Percentiles rank a stretch among this genome's conserved stretches.
Evolutionary conservation across 2,888 invertebrate species (phyloP).

Genomic region (Drosophila greeni): DNA sequence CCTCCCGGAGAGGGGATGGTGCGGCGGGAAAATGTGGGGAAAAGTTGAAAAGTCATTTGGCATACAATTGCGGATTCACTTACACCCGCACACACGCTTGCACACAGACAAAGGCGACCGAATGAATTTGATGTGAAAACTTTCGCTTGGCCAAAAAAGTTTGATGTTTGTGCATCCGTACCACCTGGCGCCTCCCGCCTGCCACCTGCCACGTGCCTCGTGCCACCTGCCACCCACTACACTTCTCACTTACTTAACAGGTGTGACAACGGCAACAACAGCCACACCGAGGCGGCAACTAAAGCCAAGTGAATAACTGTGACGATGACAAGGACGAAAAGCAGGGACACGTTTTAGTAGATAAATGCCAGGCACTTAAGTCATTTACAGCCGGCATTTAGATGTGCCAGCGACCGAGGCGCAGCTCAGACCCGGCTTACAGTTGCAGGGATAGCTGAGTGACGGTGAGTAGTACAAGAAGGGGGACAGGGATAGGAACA

Average conservation of each 20-base stretch:
- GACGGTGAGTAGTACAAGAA: neutral
- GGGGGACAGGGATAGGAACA: neutral
- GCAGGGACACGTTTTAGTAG: conserved; percentile 53
- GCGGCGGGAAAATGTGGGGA: neutral
- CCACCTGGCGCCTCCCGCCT: neutral
- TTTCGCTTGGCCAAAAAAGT: conserved; percentile 49
- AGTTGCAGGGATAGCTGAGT: conserved; percentile 1
- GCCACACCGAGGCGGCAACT: conserved; percentile 18
- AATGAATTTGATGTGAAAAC: conserved; percentile 71
- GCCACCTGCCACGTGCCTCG: neutral
- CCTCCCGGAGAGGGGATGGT: neutral
- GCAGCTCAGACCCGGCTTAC: conserved; percentile 39
- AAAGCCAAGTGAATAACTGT: conserved; percentile 39
- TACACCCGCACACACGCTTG: conserved; percentile 25
- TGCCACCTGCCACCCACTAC: conserved; percentile 5
- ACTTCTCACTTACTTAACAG: conserved; percentile 50
- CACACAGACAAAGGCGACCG: conserved; percentile 56
- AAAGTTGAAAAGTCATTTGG: conserved; percentile 67
- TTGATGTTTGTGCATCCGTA: conserved; percentile 42
- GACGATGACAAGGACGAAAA: conserved; percentile 40
- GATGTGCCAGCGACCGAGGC: conserved; percentile 44
- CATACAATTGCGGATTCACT: conserved; percentile 65
- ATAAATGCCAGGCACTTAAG: conserved; percentile 71
- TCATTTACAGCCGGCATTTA: conserved; percentile 57
- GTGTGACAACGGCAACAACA: conserved; percentile 49